phyloP scores from a whole-genome alignment of 2,113 vertebrate species.

The Hydrolagus affinis region DNA sequence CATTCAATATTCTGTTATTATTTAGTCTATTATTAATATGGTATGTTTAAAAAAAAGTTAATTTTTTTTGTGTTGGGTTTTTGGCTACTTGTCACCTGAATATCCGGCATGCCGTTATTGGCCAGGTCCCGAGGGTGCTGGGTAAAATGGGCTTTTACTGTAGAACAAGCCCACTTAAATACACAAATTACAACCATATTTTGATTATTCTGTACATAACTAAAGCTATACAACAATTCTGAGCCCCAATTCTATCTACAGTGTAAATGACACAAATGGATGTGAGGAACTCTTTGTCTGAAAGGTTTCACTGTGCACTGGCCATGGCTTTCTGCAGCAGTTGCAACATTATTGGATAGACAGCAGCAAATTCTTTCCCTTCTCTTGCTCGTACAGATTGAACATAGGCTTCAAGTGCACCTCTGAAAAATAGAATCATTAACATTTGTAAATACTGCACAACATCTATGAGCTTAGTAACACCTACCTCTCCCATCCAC shows the following conservation, averaged over 20 bases:
- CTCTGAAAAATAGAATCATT: slow-evolving; percentile 49
- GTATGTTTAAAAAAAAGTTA: too few relatives aligned
- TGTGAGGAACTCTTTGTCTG: neutral
- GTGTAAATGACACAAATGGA: too few relatives aligned
- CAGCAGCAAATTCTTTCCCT: slow-evolving; percentile 83
- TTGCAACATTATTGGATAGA: slow-evolving; percentile 93
- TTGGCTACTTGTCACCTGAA: too few relatives aligned
- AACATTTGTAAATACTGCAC: slow-evolving; percentile 8
- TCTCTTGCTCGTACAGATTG: slow-evolving; percentile 79
- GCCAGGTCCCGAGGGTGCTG: too few relatives aligned
- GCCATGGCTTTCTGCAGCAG: slow-evolving; percentile 76
- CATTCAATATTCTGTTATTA: too few relatives aligned
- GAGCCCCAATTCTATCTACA: neutral
- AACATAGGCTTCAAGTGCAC: slow-evolving; percentile 86
- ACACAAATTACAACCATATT: neutral
- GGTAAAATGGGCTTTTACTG: too few relatives aligned
- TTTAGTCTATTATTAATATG: too few relatives aligned
- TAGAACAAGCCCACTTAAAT: too few relatives aligned
- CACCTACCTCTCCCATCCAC: too few relatives aligned
- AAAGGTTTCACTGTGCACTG: slow-evolving; percentile 43
- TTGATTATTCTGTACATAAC: neutral
- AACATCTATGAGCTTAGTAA: too few relatives aligned
- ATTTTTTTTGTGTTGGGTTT: too few relatives aligned
- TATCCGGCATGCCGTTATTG: too few relatives aligned
- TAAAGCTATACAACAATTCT: neutral